Conservation (phyloP, 2,797 vertebrate genomes). For the Helicolenus hilgendorfi region DNA sequence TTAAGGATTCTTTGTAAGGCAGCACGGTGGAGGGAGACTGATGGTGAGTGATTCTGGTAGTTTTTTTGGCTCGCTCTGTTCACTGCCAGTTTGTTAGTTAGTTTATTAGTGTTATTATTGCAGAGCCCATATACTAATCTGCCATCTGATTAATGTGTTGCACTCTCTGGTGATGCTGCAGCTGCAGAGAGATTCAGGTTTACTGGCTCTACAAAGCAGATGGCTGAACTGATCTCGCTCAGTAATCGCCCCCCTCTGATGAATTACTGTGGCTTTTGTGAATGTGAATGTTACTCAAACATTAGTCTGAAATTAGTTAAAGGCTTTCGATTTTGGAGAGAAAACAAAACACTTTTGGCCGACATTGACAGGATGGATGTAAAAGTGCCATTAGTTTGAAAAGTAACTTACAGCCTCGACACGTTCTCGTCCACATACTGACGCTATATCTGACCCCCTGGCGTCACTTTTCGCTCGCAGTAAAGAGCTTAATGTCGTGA, state of each 20-base stretch:
- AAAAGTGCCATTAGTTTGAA: not conserved
- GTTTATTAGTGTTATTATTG: conserved; percentile 7
- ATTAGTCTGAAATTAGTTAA: not conserved
- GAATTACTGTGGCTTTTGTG: not conserved
- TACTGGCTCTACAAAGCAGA: not conserved
- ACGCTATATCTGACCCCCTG: no score
- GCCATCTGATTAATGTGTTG: conserved; percentile 3
- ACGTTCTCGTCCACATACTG: no score
- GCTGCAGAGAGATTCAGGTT: not conserved
- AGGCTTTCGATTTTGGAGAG: not conserved
- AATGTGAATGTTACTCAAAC: not conserved
- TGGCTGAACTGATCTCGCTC: not conserved
- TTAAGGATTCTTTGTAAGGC: conserved; percentile 38
- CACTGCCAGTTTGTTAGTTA: not conserved
- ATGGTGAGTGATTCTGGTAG: not conserved
- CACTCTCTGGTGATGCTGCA: not conserved
- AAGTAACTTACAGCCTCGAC: not conserved
- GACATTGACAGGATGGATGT: not conserved
- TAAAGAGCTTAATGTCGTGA: no score
- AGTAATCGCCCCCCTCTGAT: not conserved
- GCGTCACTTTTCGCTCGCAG: no score
- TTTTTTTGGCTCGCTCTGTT: conserved; percentile 11
- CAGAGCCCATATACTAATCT: not conserved
- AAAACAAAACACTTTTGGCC: not conserved
- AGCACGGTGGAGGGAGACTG: not conserved